These are phyloP conservation scores for Chrysolina oricalcia DNA, from an alignment of 2,888 invertebrate genomes.

Conservation along the genomic window DNA sequence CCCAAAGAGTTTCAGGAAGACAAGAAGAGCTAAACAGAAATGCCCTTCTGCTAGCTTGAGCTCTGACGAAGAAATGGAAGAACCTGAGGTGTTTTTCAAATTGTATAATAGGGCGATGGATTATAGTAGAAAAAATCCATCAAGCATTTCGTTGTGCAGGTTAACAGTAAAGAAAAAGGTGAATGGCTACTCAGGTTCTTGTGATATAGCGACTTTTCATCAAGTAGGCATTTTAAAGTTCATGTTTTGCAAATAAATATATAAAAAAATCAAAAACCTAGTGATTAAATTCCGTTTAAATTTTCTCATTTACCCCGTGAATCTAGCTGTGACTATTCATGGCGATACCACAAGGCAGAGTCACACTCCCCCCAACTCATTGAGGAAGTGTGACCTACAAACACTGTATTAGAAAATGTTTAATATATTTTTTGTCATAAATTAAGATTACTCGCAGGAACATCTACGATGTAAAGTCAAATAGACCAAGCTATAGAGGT, in stretches of 20 bases:
- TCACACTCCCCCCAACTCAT: neutral
- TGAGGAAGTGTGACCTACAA: conserved; percentile 20
- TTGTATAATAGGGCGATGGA: conserved; percentile 1
- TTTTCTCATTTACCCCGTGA: too few species aligned
- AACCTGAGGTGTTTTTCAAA: neutral
- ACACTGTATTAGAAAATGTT: neutral
- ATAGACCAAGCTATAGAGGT: too few species aligned
- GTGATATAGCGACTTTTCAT: conserved; percentile 5
- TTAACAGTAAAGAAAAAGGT: conserved; percentile 15
- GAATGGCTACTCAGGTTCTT: conserved; percentile 28
- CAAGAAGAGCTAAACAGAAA: conserved; percentile 5
- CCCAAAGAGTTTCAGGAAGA: neutral
- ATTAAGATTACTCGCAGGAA: neutral
- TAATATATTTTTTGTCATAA: neutral
- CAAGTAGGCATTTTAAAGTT: conserved; percentile 1
- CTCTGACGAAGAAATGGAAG: conserved; percentile 18
- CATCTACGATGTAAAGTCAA: neutral
- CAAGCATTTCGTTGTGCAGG: conserved; percentile 29
- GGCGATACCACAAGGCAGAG: neutral
- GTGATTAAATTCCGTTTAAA: too few species aligned
- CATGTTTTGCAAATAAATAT: neutral
- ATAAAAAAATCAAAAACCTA: neutral
- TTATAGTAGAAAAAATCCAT: conserved; percentile 25
- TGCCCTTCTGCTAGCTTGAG: conserved; percentile 25
- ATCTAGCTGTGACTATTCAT: neutral